Percentiles rank a stretch among this genome's conserved stretches.
phyloP scores from a whole-genome alignment of 2,888 invertebrate genomes.

The Leucoma salicis region DNA sequence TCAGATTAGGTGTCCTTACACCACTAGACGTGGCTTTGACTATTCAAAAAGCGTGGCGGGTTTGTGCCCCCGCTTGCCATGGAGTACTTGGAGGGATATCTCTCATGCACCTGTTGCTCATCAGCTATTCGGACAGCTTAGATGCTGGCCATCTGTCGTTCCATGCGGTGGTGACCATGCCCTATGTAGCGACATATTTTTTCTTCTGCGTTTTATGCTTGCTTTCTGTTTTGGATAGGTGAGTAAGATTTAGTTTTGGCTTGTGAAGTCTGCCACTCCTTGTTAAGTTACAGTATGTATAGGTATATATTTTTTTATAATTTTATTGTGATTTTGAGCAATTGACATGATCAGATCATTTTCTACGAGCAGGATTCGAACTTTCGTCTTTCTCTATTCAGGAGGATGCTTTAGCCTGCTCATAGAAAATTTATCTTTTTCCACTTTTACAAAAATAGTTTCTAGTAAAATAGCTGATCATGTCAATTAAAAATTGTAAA shows the following conservation, averaged over 20 bases:
- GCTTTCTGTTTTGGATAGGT: conserved; percentile 84
- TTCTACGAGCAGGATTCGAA: too few species aligned
- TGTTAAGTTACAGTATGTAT: too few species aligned
- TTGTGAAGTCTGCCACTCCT: too few species aligned
- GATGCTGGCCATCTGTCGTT: conserved; percentile 74
- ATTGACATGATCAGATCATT: too few species aligned
- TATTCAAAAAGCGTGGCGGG: conserved; percentile 75
- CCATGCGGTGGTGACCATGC: conserved; percentile 75
- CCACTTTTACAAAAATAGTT: too few species aligned
- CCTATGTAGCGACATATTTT: conserved; percentile 79
- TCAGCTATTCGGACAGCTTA: conserved; percentile 76
- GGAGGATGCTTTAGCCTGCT: too few species aligned
- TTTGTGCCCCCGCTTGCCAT: conserved; percentile 79
- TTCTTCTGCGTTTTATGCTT: conserved; percentile 82
- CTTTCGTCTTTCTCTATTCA: too few species aligned
- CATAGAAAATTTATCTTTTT: too few species aligned
- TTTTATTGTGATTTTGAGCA: too few species aligned
- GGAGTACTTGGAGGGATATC: conserved; percentile 83
- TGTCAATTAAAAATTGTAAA: too few species aligned
- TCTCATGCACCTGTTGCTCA: conserved; percentile 81
- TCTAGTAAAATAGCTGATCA: too few species aligned
- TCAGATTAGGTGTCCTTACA: conserved; percentile 67
- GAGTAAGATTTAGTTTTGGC: conserved; percentile 31
- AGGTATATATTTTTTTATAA: too few species aligned
- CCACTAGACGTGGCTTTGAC: conserved; percentile 80